Base-by-base conservation (phyloP, 2,888 invertebrate species). In the Ischnura elegans region DNA sequence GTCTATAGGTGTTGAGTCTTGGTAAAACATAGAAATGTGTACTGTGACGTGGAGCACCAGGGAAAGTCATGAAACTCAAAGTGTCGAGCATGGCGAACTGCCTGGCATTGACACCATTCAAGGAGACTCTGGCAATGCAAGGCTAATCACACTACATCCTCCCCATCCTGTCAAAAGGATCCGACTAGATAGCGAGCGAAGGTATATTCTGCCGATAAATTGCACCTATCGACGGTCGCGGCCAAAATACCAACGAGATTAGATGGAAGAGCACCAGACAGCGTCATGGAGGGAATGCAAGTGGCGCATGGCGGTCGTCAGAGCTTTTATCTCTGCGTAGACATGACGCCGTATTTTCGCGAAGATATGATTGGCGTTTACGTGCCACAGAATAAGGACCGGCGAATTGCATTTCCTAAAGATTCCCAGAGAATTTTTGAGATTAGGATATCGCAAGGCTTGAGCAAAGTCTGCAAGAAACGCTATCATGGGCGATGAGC, bases 121-220 rank as follows among this genome's bases (percentile, higher is more conserved):
- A 13, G 36, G 36, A 61, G n/a, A 61, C 10, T 13, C 29, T 8
- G 76, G 13, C 76, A 36, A 16, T 76, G 36, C 76, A 76, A 76
- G 76, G 51, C 51, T 1, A 51, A 51, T 13, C 51, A 19, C 51
- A 51, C 19, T 10, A 19, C 76, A 10, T 10, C 76, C 36, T 36
- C 76, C 76, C 76, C 76, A 36, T 21, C 76, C 76, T 36, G 29
- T 36, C 36, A 36, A 76, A 76, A 51, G 6, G 25, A 61, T 61
- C 42, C 0, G 36, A 87, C 36, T 55, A 21, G 36, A 42, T 45
- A 90, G 61, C 55, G 55, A 90, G 61, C 55, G 55, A 21, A 61
- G 90, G 25, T 61, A 36, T 66, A 90, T 43, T 51, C 19, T 25
- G 25, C 61, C 43, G 66, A 43, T 90, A 66, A 90, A 66, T 51